Evolutionary conservation across 2,888 invertebrate species (phyloP), one percentile per base, ranked within the genome.

Genomic region (Rhodophaea formosa): DNA sequence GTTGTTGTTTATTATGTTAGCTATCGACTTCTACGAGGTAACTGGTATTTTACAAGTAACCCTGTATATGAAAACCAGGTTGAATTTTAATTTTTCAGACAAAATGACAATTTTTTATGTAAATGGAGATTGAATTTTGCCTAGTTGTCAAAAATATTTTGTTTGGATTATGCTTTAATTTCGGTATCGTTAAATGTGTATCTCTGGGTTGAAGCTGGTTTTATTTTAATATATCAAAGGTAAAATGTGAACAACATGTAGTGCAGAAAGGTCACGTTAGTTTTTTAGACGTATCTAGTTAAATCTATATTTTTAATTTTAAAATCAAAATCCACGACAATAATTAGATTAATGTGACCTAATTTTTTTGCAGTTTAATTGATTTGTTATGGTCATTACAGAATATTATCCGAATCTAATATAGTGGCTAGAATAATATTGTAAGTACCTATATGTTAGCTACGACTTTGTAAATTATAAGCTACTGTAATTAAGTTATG

Each of bases 311-410:
- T 61, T 61, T 59, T 64, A 63, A 59, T 53, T 62, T 56, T 56
- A 70, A 62, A 68, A 67, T 70, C 3, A 74, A 71, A 67, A 63
- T 74, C 75, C 81, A 77, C 80, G 89, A 89, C 89, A 90, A 90
- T 90, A 90, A 90, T 85, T 87, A 87, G 86, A 78, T 59, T 75
- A 77, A 74, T 62, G 70, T 74, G 69, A 71, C 75, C 67, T 73
- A 68, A 65, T 69, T 71, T 62, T 63, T 67, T 62, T 61, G 23
- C 59, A 45, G 44, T 49, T 29, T 16, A n/a, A n/a, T 45, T 44
- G 16, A 53, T 57, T 61, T 35, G 43, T 47, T 53, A 15, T 52
- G 53, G 64, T 63, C 66, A 17, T 30, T 47, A 39, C 43, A 49
- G 23, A 56, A 47, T 47, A 47, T 23, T 42, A 56, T 15, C 30